Conservation (phyloP, 53 echinoderm and acorn worm genomes). For the Mesocentrotus franciscanus region DNA sequence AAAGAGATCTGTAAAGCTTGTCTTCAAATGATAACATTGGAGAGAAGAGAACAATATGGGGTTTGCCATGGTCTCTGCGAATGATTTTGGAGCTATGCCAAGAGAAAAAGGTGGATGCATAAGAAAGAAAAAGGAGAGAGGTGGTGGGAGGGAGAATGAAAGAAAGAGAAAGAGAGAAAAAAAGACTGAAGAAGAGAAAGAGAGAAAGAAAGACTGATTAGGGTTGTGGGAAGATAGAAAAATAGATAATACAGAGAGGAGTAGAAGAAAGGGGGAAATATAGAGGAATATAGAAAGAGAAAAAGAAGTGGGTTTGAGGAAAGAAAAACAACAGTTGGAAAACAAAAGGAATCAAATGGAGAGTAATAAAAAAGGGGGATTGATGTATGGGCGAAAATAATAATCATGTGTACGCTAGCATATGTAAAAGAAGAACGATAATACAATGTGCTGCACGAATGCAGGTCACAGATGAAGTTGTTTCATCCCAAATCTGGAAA, state of each 20-base stretch:
- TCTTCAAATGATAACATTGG: background rate
- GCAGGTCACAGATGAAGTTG: slow-evolving; percentile 13
- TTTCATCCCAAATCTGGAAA: slow-evolving; percentile 37
- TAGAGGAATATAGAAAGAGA: background rate
- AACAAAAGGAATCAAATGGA: background rate
- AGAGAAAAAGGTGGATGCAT: background rate
- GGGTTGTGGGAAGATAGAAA: background rate
- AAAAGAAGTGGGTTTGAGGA: background rate
- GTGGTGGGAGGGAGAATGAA: background rate
- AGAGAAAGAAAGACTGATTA: background rate
- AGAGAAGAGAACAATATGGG: background rate
- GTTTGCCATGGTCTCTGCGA: background rate
- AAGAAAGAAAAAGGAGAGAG: background rate
- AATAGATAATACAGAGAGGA: background rate
- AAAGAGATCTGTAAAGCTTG: background rate
- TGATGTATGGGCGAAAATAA: background rate
- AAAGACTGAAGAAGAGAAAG: background rate
- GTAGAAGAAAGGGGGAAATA: background rate
- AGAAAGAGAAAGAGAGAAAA: background rate
- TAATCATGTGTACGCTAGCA: background rate
- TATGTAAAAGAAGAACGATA: background rate
- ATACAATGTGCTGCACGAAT: background rate
- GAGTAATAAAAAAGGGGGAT: background rate
- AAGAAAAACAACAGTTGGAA: background rate
- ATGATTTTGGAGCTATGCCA: background rate